These are phyloP conservation scores for Lepisosteus oculatus DNA, from an alignment of 2,113 vertebrate species.

Conservation along the genomic window DNA sequence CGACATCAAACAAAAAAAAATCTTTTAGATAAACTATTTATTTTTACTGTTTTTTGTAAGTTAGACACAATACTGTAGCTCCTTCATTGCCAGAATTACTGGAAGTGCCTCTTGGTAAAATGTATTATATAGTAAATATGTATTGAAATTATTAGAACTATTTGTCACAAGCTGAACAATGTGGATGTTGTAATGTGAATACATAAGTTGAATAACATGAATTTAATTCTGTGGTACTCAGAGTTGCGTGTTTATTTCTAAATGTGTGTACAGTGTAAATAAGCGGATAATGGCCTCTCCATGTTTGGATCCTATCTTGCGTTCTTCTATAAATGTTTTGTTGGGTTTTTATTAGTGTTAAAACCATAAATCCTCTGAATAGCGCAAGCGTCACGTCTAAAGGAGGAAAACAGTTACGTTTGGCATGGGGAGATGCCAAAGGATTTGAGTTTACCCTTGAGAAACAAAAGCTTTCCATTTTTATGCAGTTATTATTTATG, in stretches of 20 bases:
- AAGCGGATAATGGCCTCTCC: too few species aligned
- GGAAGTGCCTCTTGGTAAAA: conserved; percentile 93
- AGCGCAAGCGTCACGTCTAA: too few species aligned
- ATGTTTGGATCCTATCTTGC: too few species aligned
- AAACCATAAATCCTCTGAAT: too few species aligned
- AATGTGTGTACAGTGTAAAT: too few species aligned
- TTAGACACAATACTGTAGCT: conserved; percentile 89
- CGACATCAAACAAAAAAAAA: conserved; percentile 50
- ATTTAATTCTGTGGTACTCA: conserved; percentile 82
- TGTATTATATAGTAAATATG: conserved; percentile 86
- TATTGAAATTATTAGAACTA: conserved; percentile 81
- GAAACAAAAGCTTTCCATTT: too few species aligned
- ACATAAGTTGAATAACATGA: conserved; percentile 80
- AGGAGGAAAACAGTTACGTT: too few species aligned
- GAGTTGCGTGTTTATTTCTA: conserved; percentile 41
- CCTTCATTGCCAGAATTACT: conserved; percentile 85
- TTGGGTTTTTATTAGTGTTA: too few species aligned
- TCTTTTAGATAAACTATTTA: conserved; percentile 88
- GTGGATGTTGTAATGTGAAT: conserved; percentile 87
- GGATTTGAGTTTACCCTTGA: too few species aligned
- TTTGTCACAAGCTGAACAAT: conserved; percentile 80
- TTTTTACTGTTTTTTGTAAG: conserved; percentile 91
- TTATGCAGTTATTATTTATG: too few species aligned
- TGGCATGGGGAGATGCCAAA: too few species aligned
- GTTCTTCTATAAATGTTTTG: too few species aligned